Percentiles rank a stretch among this genome's conserved stretches.
Conservation (phyloP, 2,888 invertebrate genomes). For the Tromatobia lineatoria region DNA sequence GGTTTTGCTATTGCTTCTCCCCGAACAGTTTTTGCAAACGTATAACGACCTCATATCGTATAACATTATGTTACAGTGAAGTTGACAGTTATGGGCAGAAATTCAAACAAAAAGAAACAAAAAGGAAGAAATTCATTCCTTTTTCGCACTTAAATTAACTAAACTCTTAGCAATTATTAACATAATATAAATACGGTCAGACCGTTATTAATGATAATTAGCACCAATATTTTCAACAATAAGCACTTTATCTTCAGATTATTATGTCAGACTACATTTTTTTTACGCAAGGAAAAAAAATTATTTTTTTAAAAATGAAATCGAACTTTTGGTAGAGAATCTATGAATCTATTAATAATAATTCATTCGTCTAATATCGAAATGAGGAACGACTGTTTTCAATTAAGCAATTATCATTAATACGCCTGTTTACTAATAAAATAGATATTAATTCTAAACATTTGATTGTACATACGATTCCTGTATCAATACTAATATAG, state of each 20-base stretch:
- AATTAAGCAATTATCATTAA: not conserved
- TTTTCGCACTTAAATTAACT: too few species aligned
- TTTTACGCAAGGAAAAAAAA: not conserved
- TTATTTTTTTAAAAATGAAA: not conserved
- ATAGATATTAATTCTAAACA: not conserved
- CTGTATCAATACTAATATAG: slow-evolving; percentile 4
- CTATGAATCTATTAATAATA: not conserved
- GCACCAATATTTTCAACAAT: too few species aligned
- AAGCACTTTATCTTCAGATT: not conserved
- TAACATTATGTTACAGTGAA: not conserved
- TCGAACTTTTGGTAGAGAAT: not conserved
- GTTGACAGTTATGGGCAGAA: too few species aligned
- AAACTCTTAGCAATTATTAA: too few species aligned
- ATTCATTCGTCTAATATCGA: not conserved
- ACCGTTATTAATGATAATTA: too few species aligned
- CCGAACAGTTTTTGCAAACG: slow-evolving; percentile 7
- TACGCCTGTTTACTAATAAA: not conserved
- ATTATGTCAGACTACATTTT: too few species aligned
- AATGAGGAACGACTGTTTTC: not conserved
- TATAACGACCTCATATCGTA: not conserved
- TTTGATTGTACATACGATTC: not conserved
- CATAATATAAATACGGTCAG: too few species aligned
- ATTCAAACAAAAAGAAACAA: too few species aligned
- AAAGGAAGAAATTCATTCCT: too few species aligned
- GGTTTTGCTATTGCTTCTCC: not conserved